Percentiles rank a stretch among this genome's conserved stretches.
phyloP scores from a whole-genome alignment of 2,113 vertebrate genomes.

The Corvus moneduloides region DNA sequence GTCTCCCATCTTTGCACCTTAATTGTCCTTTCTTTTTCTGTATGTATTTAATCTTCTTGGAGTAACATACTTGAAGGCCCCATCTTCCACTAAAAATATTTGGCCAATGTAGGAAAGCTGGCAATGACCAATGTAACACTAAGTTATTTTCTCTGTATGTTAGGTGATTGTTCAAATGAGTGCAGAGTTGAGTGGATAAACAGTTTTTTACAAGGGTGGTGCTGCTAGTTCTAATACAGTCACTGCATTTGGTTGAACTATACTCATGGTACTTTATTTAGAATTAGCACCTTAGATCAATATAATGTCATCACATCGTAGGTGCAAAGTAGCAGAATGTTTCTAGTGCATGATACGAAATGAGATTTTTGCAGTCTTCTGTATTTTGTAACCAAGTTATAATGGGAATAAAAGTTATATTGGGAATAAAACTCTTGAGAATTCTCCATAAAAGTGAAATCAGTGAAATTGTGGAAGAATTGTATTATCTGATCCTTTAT shows the following conservation, averaged over 20 bases:
- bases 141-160: background rate
- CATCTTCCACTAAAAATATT: background rate
- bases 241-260: background rate
- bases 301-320: rapidly evolving
- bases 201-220: background rate
- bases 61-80: background rate
- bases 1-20: background rate
- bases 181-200: background rate
- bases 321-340: background rate
- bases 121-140: background rate
- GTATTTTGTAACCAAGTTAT: background rate
- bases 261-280: background rate
- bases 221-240: background rate
- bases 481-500: background rate
- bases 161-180: background rate
- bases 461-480: background rate
- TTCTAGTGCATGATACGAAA: background rate
- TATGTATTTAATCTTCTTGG: background rate
- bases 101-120: background rate
- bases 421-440: background rate
- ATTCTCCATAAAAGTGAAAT: background rate
- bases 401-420: background rate
- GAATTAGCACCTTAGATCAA: background rate
- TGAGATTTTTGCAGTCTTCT: background rate
- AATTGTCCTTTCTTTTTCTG: background rate